phyloP scores from a whole-genome alignment of 1,140 invertebrate species.

The Plodia interpunctella region DNA sequence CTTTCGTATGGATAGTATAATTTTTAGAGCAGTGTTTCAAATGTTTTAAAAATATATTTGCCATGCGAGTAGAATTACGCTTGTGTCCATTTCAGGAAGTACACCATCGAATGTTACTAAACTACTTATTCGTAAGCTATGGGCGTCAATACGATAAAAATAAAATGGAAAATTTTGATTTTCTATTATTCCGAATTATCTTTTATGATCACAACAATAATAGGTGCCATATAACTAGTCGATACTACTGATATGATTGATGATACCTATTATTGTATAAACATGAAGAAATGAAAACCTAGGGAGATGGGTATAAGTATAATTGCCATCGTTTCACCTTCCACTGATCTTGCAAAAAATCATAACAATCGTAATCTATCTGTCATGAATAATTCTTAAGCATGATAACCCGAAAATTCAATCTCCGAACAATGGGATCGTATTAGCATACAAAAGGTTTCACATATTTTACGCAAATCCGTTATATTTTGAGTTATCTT shows the following conservation, averaged over 20 bases:
- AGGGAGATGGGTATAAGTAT: neutral
- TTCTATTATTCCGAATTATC: too few species aligned
- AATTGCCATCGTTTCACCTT: neutral
- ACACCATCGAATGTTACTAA: too few species aligned
- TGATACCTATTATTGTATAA: too few species aligned
- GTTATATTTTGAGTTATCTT: constrained; percentile 73
- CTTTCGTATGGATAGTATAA: neutral
- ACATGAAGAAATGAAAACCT: too few species aligned
- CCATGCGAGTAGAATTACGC: too few species aligned
- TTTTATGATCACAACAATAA: too few species aligned
- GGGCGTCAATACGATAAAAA: too few species aligned
- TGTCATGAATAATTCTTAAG: constrained; percentile 68
- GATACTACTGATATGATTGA: too few species aligned
- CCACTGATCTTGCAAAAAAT: constrained; percentile 24
- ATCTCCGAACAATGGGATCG: constrained; percentile 72
- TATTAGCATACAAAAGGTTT: constrained; percentile 76
- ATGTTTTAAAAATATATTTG: neutral
- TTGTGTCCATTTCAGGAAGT: too few species aligned
- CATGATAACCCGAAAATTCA: constrained; percentile 69
- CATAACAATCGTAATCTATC: constrained; percentile 46
- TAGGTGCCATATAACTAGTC: too few species aligned
- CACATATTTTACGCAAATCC: constrained; percentile 72
- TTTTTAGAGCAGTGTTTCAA: neutral
- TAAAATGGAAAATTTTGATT: too few species aligned
- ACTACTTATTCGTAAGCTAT: too few species aligned